These are phyloP conservation scores for Thinocorus orbignyianus DNA, from an alignment of 2,113 vertebrate species.

Conservation along the genomic window DNA sequence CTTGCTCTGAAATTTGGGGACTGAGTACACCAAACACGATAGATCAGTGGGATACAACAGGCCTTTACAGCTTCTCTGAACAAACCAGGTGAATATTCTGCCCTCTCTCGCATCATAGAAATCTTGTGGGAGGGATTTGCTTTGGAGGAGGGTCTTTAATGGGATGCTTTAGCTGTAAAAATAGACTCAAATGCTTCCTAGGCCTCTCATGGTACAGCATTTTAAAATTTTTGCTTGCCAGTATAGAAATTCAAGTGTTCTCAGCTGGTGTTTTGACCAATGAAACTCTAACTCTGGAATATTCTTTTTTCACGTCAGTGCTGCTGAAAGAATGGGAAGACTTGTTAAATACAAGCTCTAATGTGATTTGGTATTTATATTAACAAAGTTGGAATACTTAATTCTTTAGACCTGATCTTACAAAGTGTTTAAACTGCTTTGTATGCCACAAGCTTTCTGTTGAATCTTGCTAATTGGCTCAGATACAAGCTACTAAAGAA, in stretches of 20 bases:
- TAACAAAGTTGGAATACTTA: conserved; percentile 38
- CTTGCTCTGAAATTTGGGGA: conserved; percentile 99
- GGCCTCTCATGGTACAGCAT: conserved; percentile 68
- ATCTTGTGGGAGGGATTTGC: conserved; percentile 73
- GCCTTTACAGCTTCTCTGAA: conserved; percentile 99
- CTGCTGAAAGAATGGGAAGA: conserved; percentile 64
- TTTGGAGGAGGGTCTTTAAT: conserved; percentile 73
- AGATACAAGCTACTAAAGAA: not conserved
- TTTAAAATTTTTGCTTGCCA: conserved; percentile 66
- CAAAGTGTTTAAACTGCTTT: conserved; percentile 66
- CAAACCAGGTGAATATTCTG: conserved; percentile 99
- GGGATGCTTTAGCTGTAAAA: conserved; percentile 71
- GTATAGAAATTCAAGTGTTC: conserved; percentile 64
- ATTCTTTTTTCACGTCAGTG: conserved; percentile 41
- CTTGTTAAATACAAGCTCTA: conserved; percentile 59
- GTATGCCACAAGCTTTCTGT: conserved; percentile 61
- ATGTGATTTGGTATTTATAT: conserved; percentile 56
- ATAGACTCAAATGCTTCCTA: conserved; percentile 71
- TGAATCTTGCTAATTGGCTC: conserved; percentile 61
- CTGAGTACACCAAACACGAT: conserved; percentile 99
- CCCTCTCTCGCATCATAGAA: conserved; percentile 80
- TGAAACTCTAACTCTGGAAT: conserved; percentile 67
- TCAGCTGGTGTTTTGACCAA: conserved; percentile 78
- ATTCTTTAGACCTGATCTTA: conserved; percentile 67
- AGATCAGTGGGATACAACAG: conserved; percentile 99